Evolutionary conservation across 2,113 vertebrate genomes (phyloP).

Genomic region (Dicrurus megarhynchus): DNA sequence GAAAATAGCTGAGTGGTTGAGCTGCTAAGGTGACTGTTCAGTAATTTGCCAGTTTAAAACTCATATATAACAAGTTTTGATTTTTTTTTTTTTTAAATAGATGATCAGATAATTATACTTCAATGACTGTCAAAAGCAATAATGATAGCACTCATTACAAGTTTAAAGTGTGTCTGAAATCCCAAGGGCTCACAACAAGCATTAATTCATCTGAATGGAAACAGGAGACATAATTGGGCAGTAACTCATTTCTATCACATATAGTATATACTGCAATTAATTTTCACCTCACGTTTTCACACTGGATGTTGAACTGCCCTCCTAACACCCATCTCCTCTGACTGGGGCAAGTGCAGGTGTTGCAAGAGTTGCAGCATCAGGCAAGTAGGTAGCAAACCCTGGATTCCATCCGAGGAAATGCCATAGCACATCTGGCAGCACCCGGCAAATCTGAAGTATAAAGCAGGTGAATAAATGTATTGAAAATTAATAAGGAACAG

Average conservation of each 20-base stretch:
- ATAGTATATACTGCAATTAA: neutral
- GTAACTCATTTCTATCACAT: conserved; percentile 50
- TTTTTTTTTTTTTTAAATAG: conserved; percentile 38
- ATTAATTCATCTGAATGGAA: conserved; percentile 64
- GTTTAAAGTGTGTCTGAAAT: conserved; percentile 58
- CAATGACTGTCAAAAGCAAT: conserved; percentile 67
- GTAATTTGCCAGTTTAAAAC: conserved; percentile 24
- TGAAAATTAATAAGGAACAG: conserved; percentile 20
- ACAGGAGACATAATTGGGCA: conserved; percentile 48
- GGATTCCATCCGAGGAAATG: neutral
- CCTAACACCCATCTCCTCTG: neutral
- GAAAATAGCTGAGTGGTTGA: neutral
- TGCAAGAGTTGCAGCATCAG: neutral
- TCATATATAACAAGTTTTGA: conserved; percentile 40
- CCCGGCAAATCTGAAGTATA: neutral
- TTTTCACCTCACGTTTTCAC: neutral
- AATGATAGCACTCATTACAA: conserved; percentile 69
- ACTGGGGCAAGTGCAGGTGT: neutral
- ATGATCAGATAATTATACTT: conserved; percentile 67
- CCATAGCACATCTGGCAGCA: conserved; percentile 7
- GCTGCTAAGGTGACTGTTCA: conserved; percentile 19
- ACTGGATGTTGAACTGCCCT: neutral
- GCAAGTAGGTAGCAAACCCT: neutral
- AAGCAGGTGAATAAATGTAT: neutral
- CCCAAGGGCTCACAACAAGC: conserved; percentile 47